Conservation (phyloP, 2,888 invertebrate genomes). For the Drosophila vallismaia region DNA sequence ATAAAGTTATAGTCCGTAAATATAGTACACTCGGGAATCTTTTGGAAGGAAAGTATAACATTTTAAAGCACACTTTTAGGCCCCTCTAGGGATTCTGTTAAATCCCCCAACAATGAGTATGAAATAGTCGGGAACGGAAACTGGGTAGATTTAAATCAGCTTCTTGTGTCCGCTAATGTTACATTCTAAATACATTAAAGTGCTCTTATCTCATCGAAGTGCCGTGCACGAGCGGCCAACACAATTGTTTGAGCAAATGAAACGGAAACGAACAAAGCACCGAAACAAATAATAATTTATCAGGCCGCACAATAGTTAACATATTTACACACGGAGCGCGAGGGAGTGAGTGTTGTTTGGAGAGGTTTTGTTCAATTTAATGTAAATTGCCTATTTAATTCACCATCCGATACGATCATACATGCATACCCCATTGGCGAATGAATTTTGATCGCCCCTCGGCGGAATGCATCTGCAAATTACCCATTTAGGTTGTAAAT, state of each 20-base stretch:
- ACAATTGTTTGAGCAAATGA: constrained; percentile 26
- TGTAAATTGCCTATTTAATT: constrained; percentile 33
- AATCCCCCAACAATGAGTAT: constrained; percentile 4
- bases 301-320: constrained; percentile 4
- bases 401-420: constrained; percentile 13
- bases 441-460: constrained; percentile 16
- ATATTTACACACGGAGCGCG: constrained; percentile 4
- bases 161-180: constrained; percentile 36
- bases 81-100: neutral
- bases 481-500: constrained; percentile 37
- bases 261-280: constrained; percentile 16
- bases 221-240: constrained; percentile 30
- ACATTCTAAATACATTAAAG: constrained; percentile 76
- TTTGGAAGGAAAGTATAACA: neutral
- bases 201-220: constrained; percentile 60
- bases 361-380: constrained; percentile 14
- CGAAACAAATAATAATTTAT: constrained; percentile 12
- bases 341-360: too few species aligned
- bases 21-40: neutral
- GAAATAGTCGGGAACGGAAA: neutral
- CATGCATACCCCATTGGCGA: constrained; percentile 4
- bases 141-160: neutral
- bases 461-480: constrained; percentile 25
- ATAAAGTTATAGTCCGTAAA: neutral
- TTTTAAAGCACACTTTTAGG: constrained; percentile 23